These are phyloP conservation scores for Eumacrocentrus americanus DNA, from an alignment of 2,888 invertebrate species.

Conservation along the genomic window DNA sequence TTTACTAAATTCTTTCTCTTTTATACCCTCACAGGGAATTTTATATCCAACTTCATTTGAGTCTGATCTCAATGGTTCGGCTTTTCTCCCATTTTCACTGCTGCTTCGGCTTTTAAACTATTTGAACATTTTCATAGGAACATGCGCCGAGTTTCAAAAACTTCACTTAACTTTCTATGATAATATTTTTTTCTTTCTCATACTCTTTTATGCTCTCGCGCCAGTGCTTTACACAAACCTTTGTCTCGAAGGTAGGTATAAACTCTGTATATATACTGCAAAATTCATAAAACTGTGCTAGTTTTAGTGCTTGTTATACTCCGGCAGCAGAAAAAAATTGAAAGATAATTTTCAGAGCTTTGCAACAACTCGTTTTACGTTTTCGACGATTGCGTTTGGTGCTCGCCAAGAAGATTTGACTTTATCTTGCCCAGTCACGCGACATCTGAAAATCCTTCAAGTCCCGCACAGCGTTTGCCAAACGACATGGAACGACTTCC, in stretches of 20 bases:
- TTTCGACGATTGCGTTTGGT: background rate
- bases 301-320: too few species aligned
- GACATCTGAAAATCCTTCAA: slow-evolving; percentile 3
- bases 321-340: too few species aligned
- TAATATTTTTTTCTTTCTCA: background rate
- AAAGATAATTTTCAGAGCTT: slow-evolving; percentile 12
- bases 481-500: background rate
- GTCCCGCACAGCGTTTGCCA: slow-evolving; percentile 2
- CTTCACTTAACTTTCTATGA: background rate
- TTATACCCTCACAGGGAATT: background rate
- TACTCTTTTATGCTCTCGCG: too few species aligned
- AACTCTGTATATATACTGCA: too few species aligned
- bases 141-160: slow-evolving; percentile 15
- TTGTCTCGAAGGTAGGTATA: too few species aligned
- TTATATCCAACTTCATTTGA: slow-evolving; percentile 5
- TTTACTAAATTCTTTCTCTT: background rate
- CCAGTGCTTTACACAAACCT: too few species aligned
- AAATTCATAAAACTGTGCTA: too few species aligned
- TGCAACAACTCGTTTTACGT: background rate
- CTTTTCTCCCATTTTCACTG: slow-evolving; percentile 5
- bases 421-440: slow-evolving; percentile 2
- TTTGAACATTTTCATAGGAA: slow-evolving; percentile 16
- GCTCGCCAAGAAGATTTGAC: background rate
- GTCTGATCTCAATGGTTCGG: background rate
- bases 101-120: background rate